Conservation (phyloP, 2,888 invertebrate species). For the Alloplasta piceator region DNA sequence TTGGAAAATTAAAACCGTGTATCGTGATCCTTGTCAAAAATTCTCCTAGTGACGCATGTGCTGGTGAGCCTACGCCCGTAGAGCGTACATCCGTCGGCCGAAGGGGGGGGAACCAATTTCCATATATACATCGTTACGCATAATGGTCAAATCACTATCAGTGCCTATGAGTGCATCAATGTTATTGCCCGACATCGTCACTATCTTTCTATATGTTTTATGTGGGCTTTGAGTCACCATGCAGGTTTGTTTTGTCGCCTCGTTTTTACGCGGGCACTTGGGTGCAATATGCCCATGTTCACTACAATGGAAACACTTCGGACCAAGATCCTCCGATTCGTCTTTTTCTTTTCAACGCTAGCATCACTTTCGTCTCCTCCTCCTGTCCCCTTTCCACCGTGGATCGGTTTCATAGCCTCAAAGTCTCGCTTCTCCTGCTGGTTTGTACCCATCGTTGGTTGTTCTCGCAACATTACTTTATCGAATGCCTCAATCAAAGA, state of each 20-base stretch:
- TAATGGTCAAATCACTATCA: constrained; percentile 27
- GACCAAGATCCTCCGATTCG: background rate
- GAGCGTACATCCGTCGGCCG: background rate
- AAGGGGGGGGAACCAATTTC: constrained; percentile 26
- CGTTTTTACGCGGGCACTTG: constrained; percentile 27
- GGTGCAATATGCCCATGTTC: constrained; percentile 56
- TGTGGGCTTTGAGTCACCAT: background rate
- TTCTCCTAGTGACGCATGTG: background rate
- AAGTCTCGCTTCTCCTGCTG: background rate
- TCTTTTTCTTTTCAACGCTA: constrained; percentile 1
- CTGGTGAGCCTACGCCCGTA: constrained; percentile 2
- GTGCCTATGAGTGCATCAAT: constrained; percentile 11
- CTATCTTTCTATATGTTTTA: constrained; percentile 24
- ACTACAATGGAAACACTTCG: constrained; percentile 46
- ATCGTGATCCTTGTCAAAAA: constrained; percentile 24
- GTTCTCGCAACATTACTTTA: constrained; percentile 2
- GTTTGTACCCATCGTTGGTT: background rate
- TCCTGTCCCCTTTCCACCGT: too few relatives aligned
- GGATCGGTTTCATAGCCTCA: too few relatives aligned
- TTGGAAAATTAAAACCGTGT: constrained; percentile 20
- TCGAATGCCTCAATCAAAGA: constrained; percentile 33
- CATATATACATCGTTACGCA: constrained; percentile 44
- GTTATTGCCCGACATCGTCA: background rate
- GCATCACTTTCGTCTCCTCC: background rate
- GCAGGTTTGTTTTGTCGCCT: background rate